These are phyloP conservation scores for Smutsia gigantea DNA, from an alignment of 2,797 vertebrate species.

Conservation along the genomic window DNA sequence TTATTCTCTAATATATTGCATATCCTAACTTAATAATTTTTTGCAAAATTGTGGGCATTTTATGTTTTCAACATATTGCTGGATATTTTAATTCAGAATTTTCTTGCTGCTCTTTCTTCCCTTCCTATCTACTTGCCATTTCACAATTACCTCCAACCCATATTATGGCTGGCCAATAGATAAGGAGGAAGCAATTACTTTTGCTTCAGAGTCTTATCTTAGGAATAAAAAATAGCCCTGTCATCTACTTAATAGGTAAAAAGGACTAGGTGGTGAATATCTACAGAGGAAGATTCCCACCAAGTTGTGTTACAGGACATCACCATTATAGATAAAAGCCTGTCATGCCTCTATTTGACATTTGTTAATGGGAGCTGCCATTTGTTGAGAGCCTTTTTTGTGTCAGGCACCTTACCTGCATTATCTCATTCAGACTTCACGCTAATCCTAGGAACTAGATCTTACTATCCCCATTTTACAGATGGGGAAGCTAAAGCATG, in stretches of 20 bases:
- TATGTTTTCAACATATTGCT: neutral
- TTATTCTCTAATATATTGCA: neutral
- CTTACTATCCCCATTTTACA: slow-evolving; percentile 8
- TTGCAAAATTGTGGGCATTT: neutral
- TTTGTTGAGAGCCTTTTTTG: neutral
- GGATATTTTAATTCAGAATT: neutral
- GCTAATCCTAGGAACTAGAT: neutral
- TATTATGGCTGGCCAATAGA: neutral
- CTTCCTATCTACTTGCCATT: neutral
- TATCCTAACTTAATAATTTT: slow-evolving; percentile 1
- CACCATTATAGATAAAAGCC: neutral
- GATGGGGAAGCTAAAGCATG: neutral
- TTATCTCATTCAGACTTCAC: neutral
- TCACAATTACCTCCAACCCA: neutral
- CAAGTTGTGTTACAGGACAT: neutral
- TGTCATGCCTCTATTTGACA: neutral
- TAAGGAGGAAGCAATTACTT: neutral
- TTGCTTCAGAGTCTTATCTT: slow-evolving; percentile 1
- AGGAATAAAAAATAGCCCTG: neutral
- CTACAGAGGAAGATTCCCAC: neutral
- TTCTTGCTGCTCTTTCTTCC: neutral
- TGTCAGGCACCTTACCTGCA: neutral
- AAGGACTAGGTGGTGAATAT: neutral
- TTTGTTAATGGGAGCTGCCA: neutral
- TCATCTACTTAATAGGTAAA: slow-evolving; percentile 17